Evolutionary conservation across 2,797 vertebrate genomes (phyloP), one percentile per base, ranked within the genome.

Genomic region (Lepus townsendii): DNA sequence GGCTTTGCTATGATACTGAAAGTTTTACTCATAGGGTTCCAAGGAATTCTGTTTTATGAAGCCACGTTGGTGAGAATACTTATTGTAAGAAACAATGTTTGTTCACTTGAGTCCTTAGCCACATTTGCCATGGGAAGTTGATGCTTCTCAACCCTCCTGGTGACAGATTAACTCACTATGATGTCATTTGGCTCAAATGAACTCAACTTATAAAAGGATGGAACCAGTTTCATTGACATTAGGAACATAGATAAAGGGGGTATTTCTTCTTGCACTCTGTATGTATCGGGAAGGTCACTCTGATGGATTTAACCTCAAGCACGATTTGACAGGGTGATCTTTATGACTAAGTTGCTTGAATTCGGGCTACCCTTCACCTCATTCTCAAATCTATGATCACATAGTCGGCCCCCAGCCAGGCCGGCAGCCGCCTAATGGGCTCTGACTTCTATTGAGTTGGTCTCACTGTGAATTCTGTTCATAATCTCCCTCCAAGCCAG

Each of bases 91-190:
- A 72, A 72, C 24, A 65, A 26, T 7, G 5, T 77, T 92, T 63
- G 60, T 79, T 86, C 65, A 71, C 24, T 85, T 92, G 69, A 75
- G 57, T 78, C 90, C 62, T 78, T 38, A 83, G n/a, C 9, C 24
- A 82, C 47, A 30, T 73, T 78, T 86, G 75, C 85, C 89, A 69
- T 0, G 66, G 78, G 54, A 90, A 69, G 63, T 73, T 90, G 68
- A 54, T 91, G 86, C 72, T 95, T 93, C 75, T 27, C 75, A 93
- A 24, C 8, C 47, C 42, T 69, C 57, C 63, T 79, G 63, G 24
- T 88, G 79, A 91, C 83, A 92, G 62, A 89, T 87, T 78, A 78
- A 88, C 77, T 87, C n/a, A 32, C n/a, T 32, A 3, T 87, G 73
- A 95, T 32, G 78, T 92, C 27, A 66, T n/a, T 72, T 80, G 47